These are phyloP conservation scores for Phragmatobia fuliginosa DNA, from an alignment of 2,888 invertebrate species.

Conservation along the genomic window DNA sequence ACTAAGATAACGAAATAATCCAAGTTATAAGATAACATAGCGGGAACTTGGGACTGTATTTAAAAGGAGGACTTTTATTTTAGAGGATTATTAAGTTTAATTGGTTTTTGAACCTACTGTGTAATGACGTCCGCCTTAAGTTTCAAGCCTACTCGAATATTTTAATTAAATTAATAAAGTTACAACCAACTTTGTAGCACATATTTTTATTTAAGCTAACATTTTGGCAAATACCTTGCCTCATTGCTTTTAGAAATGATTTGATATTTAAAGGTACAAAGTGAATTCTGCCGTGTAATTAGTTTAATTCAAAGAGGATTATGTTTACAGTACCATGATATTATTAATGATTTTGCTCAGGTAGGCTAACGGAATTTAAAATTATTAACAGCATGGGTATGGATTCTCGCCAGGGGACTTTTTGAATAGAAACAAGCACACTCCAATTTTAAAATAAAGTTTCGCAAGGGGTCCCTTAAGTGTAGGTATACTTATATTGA, in stretches of 20 bases:
- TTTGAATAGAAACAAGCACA: neutral
- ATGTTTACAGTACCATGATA: slow-evolving; percentile 24
- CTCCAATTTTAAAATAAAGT: neutral
- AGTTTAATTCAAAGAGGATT: slow-evolving; percentile 41
- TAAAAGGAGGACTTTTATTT: slow-evolving; percentile 68
- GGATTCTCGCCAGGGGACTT: neutral
- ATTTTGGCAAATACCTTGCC: slow-evolving; percentile 41
- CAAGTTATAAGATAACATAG: slow-evolving; percentile 58
- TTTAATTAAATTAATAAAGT: slow-evolving; percentile 61
- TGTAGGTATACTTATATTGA: neutral
- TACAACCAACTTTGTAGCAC: slow-evolving; percentile 32
- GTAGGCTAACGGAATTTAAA: neutral
- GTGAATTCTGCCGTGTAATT: slow-evolving; percentile 49
- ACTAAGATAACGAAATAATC: slow-evolving; percentile 33
- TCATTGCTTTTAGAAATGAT: slow-evolving; percentile 41
- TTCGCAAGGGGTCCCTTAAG: neutral
- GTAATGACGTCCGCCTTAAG: slow-evolving; percentile 69
- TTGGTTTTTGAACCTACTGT: slow-evolving; percentile 72
- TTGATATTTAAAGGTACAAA: slow-evolving; percentile 30
- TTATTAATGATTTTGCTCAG: neutral
- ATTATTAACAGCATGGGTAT: neutral
- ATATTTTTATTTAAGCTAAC: slow-evolving; percentile 40
- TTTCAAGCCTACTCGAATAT: slow-evolving; percentile 55
- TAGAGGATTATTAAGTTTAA: slow-evolving; percentile 82
- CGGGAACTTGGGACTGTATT: slow-evolving; percentile 66